Evolutionary conservation across 2,888 invertebrate genomes (phyloP), one percentile per base, ranked within the genome.

Genomic region (Poecilobothrus nobilitatus): DNA sequence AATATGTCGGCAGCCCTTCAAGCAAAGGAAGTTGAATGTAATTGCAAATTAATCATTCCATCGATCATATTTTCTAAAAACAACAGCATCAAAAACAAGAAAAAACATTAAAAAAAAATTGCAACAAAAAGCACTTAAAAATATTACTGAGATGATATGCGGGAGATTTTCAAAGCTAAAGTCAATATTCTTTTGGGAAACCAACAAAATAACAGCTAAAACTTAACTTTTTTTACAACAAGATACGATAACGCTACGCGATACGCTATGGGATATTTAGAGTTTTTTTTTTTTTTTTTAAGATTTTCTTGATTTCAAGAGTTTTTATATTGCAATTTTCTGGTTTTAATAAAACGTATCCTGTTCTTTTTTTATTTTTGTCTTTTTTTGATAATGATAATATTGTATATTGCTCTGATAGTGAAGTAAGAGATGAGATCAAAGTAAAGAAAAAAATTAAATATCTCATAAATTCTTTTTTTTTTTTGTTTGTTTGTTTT

Each of bases 131-230:
- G 15, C 53, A 53, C 53, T 53, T 53, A 53, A 53, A 18, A 18
- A 53, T 27, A 4, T 27, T 15, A 37, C 37, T 3, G 53, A 53
- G 15, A 53, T 53, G n/a, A 27, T 27, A 27, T 18, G 53, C 53
- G 53, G 53, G 53, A 53, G 53, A 53, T 53, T 53, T 53, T 53
- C 53, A 53, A 53, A 53, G 53, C 18, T 53, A 41, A 41, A 41
- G 27, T 27, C 27, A 27, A 27, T 27, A 27, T 27, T 27, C 27
- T 27, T 27, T 27, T 27, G 27, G 27, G 27, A 27, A 27, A 27
- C 27, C 27, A 27, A 27, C 27, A 27, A 27, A n/a, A n/a, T n/a
- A n/a, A n/a, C n/a, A n/a, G n/a, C n/a, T n/a, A n/a, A n/a, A n/a
- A n/a, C n/a, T n/a, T n/a, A n/a, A n/a, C n/a, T n/a, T n/a, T n/a